Base-by-base conservation (phyloP, 2,113 vertebrate genomes). In the Corythornis cristatus region DNA sequence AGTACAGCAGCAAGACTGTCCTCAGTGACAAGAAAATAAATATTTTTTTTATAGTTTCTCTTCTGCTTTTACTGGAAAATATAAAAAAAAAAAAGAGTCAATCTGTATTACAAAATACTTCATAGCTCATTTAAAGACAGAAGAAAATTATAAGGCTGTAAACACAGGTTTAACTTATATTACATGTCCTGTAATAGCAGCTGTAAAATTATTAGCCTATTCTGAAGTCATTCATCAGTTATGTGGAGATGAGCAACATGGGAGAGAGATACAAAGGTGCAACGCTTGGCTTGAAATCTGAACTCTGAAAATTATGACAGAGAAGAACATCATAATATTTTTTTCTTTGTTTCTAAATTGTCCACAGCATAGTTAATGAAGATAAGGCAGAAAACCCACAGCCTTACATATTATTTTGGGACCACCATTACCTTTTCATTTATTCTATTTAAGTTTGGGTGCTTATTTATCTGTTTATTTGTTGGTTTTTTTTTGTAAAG, bases 71-170 rank as follows among this genome's bases (percentile, higher is more conserved):
- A 93, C 9, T 4, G 51, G 60, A 58, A 94, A 91, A 92, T 91
- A 92, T 91, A 92, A 90, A 92, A 80, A 33, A 33, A 33, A 33
- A 78, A 73, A 73, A 11, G 53, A 78, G 46, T 70, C 43, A 83
- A 91, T 92, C 93, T 84, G 42, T 66, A 80, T 85, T 81, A 78
- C 65, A 94, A 91, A 92, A 90, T 64, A 45, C 57, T 91, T 87
- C 70, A 89, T 56, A 85, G 84, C 53, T 62, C 66, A 29, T 73
- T 87, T 87, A 85, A 89, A 85, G 81, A 70, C 40, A 88, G 14
- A 64, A 35, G 60, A 56, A 89, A 89, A 83, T 80, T 93, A 93
- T 71, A 80, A 83, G 87, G 58, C 67, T 83, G 82, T 92, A 95
- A 96, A 94, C 83, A 80, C 7, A 28, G 6, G 15, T 75, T 94